A percentile compares a stretch with the other conserved stretches of the same genome.
These are phyloP conservation scores for Parambassis ranga DNA, from an alignment of 2,797 vertebrate species.

Conservation along the genomic window DNA sequence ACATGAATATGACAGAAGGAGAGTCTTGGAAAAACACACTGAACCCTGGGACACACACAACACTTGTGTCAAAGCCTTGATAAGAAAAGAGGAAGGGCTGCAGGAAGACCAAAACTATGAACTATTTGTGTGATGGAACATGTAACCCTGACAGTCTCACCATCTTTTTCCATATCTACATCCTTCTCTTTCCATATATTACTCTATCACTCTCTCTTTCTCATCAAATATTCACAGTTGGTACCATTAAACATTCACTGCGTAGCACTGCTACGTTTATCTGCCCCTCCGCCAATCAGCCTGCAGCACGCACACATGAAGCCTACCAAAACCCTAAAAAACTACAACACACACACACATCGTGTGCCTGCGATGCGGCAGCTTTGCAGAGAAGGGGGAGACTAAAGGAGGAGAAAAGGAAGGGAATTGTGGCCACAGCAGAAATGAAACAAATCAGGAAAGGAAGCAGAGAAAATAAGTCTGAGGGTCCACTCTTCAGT, in stretches of 20 bases:
- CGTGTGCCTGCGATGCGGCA: conserved; percentile 37
- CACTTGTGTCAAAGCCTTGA: not conserved
- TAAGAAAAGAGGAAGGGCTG: conserved; percentile 20
- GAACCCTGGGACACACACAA: conserved; percentile 14
- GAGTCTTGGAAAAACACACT: conserved; percentile 1
- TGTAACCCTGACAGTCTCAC: not conserved
- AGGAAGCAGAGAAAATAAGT: conserved; percentile 10
- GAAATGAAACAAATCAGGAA: conserved; percentile 8
- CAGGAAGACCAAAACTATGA: conserved; percentile 6
- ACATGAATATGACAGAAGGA: conserved; percentile 27
- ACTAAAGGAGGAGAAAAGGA: conserved; percentile 2
- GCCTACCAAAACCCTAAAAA: conserved; percentile 61
- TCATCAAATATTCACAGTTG: conserved; percentile 81
- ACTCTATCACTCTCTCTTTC: conserved; percentile 32
- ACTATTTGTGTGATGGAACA: conserved; percentile 9
- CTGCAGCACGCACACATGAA: conserved; percentile 64
- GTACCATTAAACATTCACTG: conserved; percentile 81
- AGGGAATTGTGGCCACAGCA: not conserved
- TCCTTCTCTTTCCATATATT: conserved; percentile 47
- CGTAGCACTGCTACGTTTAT: conserved; percentile 70
- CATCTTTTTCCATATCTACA: conserved; percentile 34
- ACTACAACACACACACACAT: conserved; percentile 6
- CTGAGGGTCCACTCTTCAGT: conserved; percentile 51
- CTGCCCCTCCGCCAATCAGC: conserved; percentile 73
- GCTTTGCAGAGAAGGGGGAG: conserved; percentile 23